A percentile compares a stretch with the other conserved stretches of the same genome.
Evolutionary conservation across 2,113 vertebrate species (phyloP).

Genomic region (Panurus biarmicus): DNA sequence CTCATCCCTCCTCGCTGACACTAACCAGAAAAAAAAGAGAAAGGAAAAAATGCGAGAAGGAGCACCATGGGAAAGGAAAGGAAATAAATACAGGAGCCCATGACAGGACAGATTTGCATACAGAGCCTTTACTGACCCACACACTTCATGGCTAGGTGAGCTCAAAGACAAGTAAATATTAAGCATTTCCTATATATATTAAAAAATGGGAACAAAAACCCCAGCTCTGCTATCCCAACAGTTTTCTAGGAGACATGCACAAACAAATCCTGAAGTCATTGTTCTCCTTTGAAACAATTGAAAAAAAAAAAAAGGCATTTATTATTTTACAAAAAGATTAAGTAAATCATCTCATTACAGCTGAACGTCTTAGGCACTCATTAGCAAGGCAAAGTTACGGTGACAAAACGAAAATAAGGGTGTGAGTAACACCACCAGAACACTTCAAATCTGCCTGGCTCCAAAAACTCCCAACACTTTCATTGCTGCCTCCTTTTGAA

Average conservation of each 20-base stretch:
- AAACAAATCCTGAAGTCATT: not conserved
- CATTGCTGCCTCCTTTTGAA: not conserved
- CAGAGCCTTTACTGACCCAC: not conserved
- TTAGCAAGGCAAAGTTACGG: fast-evolving
- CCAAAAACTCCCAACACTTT: not conserved
- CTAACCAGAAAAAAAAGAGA: not conserved
- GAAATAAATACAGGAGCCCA: not conserved
- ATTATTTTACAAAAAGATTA: not conserved
- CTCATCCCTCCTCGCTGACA: not conserved
- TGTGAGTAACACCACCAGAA: not conserved
- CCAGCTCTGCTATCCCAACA: not conserved
- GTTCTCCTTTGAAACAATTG: not conserved
- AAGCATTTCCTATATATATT: not conserved
- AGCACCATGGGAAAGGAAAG: not conserved
- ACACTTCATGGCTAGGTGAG: not conserved
- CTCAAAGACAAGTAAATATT: not conserved
- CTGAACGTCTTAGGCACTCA: not conserved
- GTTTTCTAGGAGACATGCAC: not conserved
- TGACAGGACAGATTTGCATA: not conserved
- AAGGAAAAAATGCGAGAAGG: not conserved
- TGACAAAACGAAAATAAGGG: not conserved
- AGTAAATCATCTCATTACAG: not conserved
- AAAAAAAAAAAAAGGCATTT: not conserved
- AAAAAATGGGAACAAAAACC: not conserved
- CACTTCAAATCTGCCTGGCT: not conserved